Percentiles rank a stretch among this genome's conserved stretches.
These are phyloP conservation scores for Drosophila yooni DNA, from an alignment of 2,888 invertebrate genomes.

Conservation along the genomic window DNA sequence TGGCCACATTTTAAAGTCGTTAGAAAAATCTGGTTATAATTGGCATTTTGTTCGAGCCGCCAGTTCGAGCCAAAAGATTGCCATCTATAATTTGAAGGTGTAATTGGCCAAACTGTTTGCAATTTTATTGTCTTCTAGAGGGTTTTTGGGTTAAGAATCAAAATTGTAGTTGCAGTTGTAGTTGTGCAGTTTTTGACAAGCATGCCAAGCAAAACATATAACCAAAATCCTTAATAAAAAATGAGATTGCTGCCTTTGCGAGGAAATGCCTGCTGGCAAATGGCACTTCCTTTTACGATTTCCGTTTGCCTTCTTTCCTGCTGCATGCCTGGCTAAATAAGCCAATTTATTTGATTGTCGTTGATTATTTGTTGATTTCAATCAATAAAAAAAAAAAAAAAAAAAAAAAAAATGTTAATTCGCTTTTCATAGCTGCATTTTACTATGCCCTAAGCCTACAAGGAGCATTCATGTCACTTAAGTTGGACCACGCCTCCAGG, in stretches of 20 bases:
- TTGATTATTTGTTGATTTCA: background rate
- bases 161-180: background rate
- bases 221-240: background rate
- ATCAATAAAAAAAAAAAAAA: background rate
- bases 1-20: background rate
- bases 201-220: no score
- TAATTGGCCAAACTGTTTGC: background rate
- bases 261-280: background rate
- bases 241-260: background rate
- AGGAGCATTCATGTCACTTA: conserved; percentile 34
- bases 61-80: background rate
- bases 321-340: background rate
- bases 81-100: background rate
- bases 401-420: background rate
- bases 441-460: conserved; percentile 4
- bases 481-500: conserved; percentile 36
- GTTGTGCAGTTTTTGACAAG: no score
- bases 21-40: conserved; percentile 7
- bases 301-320: background rate
- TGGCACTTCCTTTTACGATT: background rate
- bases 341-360: background rate
- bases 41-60: background rate
- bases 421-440: background rate
- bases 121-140: background rate
- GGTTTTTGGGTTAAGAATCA: background rate